phyloP scores from a whole-genome alignment of 2,888 invertebrate genomes.

The Corbicula japonica region DNA sequence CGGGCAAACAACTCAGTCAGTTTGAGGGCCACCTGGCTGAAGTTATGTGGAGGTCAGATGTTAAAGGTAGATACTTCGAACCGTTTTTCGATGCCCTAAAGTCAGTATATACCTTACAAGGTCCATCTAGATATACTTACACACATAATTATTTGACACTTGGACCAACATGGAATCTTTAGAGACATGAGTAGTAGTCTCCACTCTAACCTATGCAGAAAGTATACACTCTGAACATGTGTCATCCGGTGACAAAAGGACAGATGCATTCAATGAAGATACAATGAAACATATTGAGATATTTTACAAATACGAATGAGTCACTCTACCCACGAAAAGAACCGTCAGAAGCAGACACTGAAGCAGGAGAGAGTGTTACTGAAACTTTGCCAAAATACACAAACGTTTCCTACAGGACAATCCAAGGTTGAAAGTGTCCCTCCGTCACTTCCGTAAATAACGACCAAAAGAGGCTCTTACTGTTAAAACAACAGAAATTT shows the following conservation, averaged over 20 bases:
- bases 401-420: conserved; percentile 26
- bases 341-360: conserved; percentile 30
- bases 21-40: conserved; percentile 1
- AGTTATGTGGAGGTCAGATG: neutral
- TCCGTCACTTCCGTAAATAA: conserved; percentile 30
- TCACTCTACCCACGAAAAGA: conserved; percentile 29
- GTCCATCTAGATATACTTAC: no score
- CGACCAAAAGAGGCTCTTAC: conserved; percentile 33
- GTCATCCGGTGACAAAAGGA: conserved; percentile 14
- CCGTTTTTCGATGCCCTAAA: no score
- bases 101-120: no score
- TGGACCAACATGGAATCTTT: no score
- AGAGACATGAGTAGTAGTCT: no score
- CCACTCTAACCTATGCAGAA: no score
- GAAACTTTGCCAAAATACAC: conserved; percentile 27
- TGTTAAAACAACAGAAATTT: conserved; percentile 32
- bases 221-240: no score
- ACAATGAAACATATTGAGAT: conserved; percentile 13
- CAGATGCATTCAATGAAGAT: conserved; percentile 22
- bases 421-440: conserved; percentile 31
- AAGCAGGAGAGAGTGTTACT: conserved; percentile 33
- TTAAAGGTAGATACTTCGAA: neutral
- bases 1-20: neutral
- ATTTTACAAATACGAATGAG: conserved; percentile 30
- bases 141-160: no score